Base-by-base conservation (phyloP, 2,888 invertebrate species). In the Orthonevra nobilis region DNA sequence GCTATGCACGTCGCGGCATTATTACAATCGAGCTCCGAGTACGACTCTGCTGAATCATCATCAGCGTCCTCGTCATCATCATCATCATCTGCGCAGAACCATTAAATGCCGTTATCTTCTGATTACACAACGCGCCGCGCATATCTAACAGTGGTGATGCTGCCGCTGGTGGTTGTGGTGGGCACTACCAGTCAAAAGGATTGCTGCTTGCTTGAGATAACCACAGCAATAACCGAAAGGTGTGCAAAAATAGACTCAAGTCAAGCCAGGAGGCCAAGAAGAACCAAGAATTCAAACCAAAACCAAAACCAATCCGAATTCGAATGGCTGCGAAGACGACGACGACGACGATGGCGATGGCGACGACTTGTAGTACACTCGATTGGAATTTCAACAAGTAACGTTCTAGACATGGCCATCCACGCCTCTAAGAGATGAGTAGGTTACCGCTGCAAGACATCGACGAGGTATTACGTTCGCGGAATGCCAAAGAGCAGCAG, bases 51-150 rank as follows among this genome's bases (percentile, higher is more conserved):
- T 74, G 68, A 60, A 58, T 72, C 52, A 58, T 32, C 34, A 56
- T 68, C 56, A 63, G 34, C 26, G 20, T 38, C 38, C 19, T 42
- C 26, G 15, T 50, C 44, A 32, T 52, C 23, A 14, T 74, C 63
- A 12, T 70, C 48, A 6, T 64, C 26, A 9, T 50, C 68, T 79
- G 54, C 54, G 50, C 56, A 68, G 56, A 66, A 63, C 61, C 68
- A 79, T 79, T 74, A 69, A 74, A 74, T 73, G 50, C 81, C 74
- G 81, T 81, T 81, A 81, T 81, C 81, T 73, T 81, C 68, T 73
- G 74, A 81, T 81, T 81, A 74, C 73, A 74, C 74, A 81, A 81
- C 69, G 58, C 28, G 66, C 81, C 61, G 73, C 74, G 74, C 63
- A 81, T 69, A 52, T 54, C 63, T 58, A 58, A 66, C 66, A 44